Evolutionary conservation across 2,797 vertebrate species (phyloP), one percentile per base, ranked within the genome.

Genomic region (Pangasius krempfi): DNA sequence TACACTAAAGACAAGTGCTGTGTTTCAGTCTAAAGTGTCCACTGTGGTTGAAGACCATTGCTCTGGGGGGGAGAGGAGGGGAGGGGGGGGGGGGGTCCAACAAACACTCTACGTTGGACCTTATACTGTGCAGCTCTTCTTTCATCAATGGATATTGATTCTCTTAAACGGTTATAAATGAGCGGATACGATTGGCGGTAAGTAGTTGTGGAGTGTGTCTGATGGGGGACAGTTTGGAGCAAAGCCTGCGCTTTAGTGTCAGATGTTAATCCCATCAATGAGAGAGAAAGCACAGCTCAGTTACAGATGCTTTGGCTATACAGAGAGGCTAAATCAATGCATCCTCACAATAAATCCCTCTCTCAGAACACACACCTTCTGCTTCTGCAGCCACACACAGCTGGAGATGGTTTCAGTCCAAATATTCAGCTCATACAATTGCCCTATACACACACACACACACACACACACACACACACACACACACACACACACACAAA

Each of bases 281-380:
- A 94, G 90, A 93, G 88, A 94, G 93, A 95, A 91, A 94, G 91
- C 93, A 95, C 94, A 93, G 95, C 94, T 95, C 93, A 95, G 94
- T 95, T 96, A 94, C 94, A 95, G 93, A 93, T 94, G 94, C 92
- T 95, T 92, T 93, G 91, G 47, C 92, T 94, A 92, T 92, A 94
- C 93, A 90, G 92, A 93, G 90, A 94, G 93, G 94, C 94, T 94
- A 95, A 95, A 96, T 94, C 94, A 95, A 96, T 95, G 94, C 94
- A 95, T 94, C 93, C 95, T 33, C 94, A 95, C 94, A 96, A 95
- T 94, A 96, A 94, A 95, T 93, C 89, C 84, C 33, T 58, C 68
- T 68, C 14, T 78, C 56, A 92, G 88, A 88, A 91, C 78, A 58
- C 87, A 89, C 87, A 88, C 87, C 90, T 92, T 90, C 47, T 73